Evolutionary conservation across 2,888 invertebrate species (phyloP).

Genomic region (Eristalis tenax): DNA sequence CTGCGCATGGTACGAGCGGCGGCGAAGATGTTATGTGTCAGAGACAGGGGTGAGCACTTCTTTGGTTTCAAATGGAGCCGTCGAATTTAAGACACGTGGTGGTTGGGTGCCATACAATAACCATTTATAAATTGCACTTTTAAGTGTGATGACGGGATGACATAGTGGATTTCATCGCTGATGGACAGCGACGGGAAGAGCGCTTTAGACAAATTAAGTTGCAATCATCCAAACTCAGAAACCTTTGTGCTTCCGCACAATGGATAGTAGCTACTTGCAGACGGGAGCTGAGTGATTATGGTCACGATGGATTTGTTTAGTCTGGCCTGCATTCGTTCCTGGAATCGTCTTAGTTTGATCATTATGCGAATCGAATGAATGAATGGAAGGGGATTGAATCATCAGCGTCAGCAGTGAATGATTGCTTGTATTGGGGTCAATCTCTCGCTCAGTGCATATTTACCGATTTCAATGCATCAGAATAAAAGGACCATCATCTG

Average conservation of each 20-base stretch:
- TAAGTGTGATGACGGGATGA: constrained; percentile 69
- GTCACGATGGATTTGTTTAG: constrained; percentile 36
- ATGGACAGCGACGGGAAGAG: constrained; percentile 32
- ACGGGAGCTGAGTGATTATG: constrained; percentile 15
- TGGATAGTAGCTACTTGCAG: not conserved
- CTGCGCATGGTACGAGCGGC: not conserved
- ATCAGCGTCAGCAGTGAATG: not conserved
- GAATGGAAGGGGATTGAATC: not conserved
- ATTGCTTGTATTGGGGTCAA: not conserved
- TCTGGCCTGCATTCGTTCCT: not conserved
- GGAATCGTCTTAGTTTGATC: not conserved
- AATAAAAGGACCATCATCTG: not conserved
- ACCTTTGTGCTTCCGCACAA: constrained; percentile 37
- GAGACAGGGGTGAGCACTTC: constrained; percentile 9
- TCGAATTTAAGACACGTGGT: constrained; percentile 53
- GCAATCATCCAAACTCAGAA: constrained; percentile 60
- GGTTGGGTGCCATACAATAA: constrained; percentile 50
- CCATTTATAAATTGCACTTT: constrained; percentile 71
- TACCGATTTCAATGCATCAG: not conserved
- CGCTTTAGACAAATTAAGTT: constrained; percentile 37
- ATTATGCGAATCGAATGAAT: not conserved
- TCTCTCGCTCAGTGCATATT: not conserved
- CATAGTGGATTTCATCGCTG: constrained; percentile 61
- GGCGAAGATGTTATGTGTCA: constrained; percentile 23
- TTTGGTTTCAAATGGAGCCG: constrained; percentile 57